Evolutionary conservation across 2,797 vertebrate genomes (phyloP), one percentile per base, ranked within the genome.

Genomic region (Acanthurus lineatus): DNA sequence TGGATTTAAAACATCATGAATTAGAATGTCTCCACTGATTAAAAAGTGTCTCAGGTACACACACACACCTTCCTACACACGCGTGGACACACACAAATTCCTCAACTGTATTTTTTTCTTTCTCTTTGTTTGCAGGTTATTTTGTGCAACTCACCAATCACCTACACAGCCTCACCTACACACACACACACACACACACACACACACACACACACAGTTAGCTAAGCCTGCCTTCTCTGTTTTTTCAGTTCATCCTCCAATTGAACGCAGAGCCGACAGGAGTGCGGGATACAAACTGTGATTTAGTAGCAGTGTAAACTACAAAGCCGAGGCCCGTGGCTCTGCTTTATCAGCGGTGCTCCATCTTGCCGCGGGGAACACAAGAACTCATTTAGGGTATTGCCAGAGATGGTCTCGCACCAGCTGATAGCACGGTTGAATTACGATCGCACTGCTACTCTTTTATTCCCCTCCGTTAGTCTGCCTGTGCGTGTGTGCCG

Each of bases 281-380:
- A 70, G 69, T 22, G 76, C 57, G 6, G 61, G 44, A 75, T 62
- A 79, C 61, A 76, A 82, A 77, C 86, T 69, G 77, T 90, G 89
- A 93, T 93, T 88, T 90, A 91, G 86, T 77, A 10, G 45, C 65
- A 38, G 77, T 62, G 64, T 83, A 87, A 90, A 84, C 49, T 6
- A 32, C 74, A 79, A 61, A 79, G 80, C 69, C 0, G 22, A 75
- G 58, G 71, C 82, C 76, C 0, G 28, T 12, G 10, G 88, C 88
- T 77, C 68, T 48, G 73, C 82, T 90, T 89, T 83, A 92, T 91
- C 90, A 82, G 78, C 8, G 16, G 77, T 79, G 85, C 86, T 88
- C 79, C 82, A 86, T 93, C 90, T 89, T 90, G 74, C 86, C n/a
- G 22, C 58, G 64, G 73, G 85, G 84, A 81, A 88, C 86, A 77